Conservation (phyloP, 2,888 invertebrate species). For the Metellina segmentata region DNA sequence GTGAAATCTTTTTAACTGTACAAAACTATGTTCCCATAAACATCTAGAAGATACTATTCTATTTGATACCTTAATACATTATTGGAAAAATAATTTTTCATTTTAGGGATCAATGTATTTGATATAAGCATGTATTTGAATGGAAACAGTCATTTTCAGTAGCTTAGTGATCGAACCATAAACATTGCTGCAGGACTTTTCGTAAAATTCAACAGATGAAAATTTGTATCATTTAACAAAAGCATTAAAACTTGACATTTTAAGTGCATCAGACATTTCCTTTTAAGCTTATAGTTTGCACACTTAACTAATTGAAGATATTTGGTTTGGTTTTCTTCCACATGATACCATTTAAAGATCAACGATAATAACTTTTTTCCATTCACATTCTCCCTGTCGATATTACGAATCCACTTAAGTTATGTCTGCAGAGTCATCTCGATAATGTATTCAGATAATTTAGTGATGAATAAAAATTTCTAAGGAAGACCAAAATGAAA, state of each 20-base stretch:
- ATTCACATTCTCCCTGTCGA: neutral
- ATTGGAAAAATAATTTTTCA: too few relatives aligned
- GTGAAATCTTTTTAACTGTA: too few relatives aligned
- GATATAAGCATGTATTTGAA: too few relatives aligned
- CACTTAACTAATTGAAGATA: neutral
- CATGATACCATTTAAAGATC: neutral
- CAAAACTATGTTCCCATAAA: too few relatives aligned
- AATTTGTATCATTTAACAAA: constrained; percentile 79
- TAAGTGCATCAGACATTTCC: neutral
- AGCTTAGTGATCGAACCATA: too few relatives aligned
- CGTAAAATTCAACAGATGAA: too few relatives aligned
- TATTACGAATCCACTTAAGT: constrained; percentile 9
- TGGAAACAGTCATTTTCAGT: too few relatives aligned
- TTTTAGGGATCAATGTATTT: too few relatives aligned
- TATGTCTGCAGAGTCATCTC: neutral
- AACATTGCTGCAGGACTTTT: too few relatives aligned
- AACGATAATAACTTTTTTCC: neutral
- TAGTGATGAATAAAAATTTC: neutral
- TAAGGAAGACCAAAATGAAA: neutral
- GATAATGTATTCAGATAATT: constrained; percentile 31
- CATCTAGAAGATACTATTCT: too few relatives aligned
- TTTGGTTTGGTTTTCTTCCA: neutral
- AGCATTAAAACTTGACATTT: neutral
- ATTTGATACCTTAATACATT: too few relatives aligned
- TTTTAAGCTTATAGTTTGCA: neutral